These are phyloP conservation scores for Papilio protenor DNA, from an alignment of 2,888 invertebrate genomes.

Conservation along the genomic window DNA sequence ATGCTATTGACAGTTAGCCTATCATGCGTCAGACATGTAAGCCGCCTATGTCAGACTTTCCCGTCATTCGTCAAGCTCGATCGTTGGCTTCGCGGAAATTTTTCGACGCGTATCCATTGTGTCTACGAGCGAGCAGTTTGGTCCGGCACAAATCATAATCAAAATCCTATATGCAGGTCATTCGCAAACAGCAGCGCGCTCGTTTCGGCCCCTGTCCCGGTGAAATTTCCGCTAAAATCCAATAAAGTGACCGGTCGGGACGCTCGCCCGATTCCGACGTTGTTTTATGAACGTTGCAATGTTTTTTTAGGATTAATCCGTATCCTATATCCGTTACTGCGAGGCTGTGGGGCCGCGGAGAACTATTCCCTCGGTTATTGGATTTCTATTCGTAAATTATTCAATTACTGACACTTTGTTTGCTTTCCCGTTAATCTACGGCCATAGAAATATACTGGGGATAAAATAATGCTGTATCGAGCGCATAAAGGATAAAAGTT, in stretches of 20 bases:
- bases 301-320: slow-evolving; percentile 41
- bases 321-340: slow-evolving; percentile 37
- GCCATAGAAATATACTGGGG: background rate
- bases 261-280: slow-evolving; percentile 55
- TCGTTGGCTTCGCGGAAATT: slow-evolving; percentile 30
- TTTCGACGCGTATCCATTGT: slow-evolving; percentile 29
- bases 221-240: slow-evolving; percentile 80
- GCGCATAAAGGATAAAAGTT: background rate
- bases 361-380: slow-evolving; percentile 39
- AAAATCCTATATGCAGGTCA: slow-evolving; percentile 76
- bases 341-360: slow-evolving; percentile 5
- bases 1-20: background rate
- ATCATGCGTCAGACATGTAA: background rate
- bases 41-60: background rate
- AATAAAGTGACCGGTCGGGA: slow-evolving; percentile 67
- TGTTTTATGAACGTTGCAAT: slow-evolving; percentile 49
- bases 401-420: slow-evolving; percentile 25
- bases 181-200: slow-evolving; percentile 69
- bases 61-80: slow-evolving; percentile 13
- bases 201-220: slow-evolving; percentile 63
- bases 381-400: slow-evolving; percentile 31
- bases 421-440: background rate
- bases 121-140: slow-evolving; percentile 26
- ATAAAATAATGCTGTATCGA: background rate
- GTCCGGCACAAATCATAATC: slow-evolving; percentile 72